Percentiles rank a stretch among this genome's conserved stretches.
Evolutionary conservation across 2,888 invertebrate genomes (phyloP).

Genomic region (Cheilosia grossa): DNA sequence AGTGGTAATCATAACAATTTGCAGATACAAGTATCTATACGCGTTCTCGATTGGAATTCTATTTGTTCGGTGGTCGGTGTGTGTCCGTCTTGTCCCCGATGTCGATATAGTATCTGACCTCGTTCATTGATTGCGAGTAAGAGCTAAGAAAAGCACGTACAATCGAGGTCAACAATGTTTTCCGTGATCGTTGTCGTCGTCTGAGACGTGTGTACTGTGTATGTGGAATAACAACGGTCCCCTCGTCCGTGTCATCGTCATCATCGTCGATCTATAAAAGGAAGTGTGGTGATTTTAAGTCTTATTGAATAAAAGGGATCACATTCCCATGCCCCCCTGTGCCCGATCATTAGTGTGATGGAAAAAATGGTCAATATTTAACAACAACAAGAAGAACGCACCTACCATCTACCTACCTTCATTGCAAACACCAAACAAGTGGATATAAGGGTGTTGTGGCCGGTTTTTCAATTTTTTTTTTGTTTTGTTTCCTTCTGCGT

Average conservation of each 20-base stretch:
- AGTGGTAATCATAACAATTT: conserved; percentile 1
- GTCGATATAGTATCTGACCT: conserved; percentile 44
- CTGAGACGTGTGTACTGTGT: conserved; percentile 35
- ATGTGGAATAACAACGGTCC: conserved; percentile 16
- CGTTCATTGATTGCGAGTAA: conserved; percentile 59
- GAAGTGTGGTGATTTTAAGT: conserved; percentile 68
- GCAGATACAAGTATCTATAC: conserved; percentile 31
- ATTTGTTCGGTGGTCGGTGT: conserved; percentile 2
- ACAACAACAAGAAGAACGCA: conserved; percentile 47
- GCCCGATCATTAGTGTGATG: conserved; percentile 39
- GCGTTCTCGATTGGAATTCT: neutral
- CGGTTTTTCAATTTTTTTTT: conserved; percentile 40
- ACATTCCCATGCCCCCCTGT: conserved; percentile 44
- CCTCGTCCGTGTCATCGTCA: neutral
- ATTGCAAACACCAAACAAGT: conserved; percentile 61
- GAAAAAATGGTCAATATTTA: conserved; percentile 53
- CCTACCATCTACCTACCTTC: conserved; percentile 45
- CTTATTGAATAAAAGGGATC: conserved; percentile 63
- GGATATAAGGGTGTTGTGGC: conserved; percentile 72
- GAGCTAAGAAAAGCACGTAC: conserved; percentile 52
- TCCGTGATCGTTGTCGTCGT: conserved; percentile 65
- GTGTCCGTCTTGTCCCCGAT: conserved; percentile 41
- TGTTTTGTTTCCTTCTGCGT: neutral
- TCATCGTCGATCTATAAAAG: conserved; percentile 29
- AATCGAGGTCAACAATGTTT: conserved; percentile 71